A percentile compares a stretch with the other conserved stretches of the same genome.
phyloP scores from a whole-genome alignment of 2,888 invertebrate species.

The Rotaria macrura region DNA sequence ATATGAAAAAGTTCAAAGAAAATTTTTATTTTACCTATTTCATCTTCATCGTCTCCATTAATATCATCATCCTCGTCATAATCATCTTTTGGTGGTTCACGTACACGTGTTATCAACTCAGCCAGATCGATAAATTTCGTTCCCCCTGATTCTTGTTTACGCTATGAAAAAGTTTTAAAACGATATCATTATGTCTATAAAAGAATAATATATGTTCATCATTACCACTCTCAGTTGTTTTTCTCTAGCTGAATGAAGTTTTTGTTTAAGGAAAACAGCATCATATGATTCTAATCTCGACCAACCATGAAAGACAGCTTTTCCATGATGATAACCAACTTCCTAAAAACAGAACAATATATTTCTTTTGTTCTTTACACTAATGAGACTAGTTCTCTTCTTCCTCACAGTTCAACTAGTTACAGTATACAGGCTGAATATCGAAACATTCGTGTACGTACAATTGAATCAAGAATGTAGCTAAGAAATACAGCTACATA shows the following conservation, averaged over 20 bases:
- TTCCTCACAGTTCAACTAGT: too few species aligned
- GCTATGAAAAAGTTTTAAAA: not conserved
- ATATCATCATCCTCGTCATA: not conserved
- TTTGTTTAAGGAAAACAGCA: not conserved
- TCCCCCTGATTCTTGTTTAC: not conserved
- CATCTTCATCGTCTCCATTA: not conserved
- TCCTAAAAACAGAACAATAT: too few species aligned
- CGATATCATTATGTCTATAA: too few species aligned
- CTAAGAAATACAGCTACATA: too few species aligned
- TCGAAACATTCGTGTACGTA: too few species aligned
- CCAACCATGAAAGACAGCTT: conserved; percentile 45
- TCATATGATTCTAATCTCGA: conserved; percentile 21
- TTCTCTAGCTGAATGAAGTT: not conserved
- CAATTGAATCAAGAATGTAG: too few species aligned
- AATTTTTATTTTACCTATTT: not conserved
- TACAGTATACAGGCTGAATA: too few species aligned
- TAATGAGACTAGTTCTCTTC: too few species aligned
- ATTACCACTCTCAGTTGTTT: not conserved
- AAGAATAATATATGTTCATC: not conserved
- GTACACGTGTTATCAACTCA: conserved; percentile 4
- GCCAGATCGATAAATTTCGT: conserved; percentile 15
- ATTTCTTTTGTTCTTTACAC: too few species aligned
- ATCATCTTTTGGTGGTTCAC: not conserved
- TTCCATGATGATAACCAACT: conserved; percentile 48
- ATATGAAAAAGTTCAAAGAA: not conserved